Evolutionary conservation across 2,888 invertebrate species (phyloP).

Genomic region (Desoria tigrina): DNA sequence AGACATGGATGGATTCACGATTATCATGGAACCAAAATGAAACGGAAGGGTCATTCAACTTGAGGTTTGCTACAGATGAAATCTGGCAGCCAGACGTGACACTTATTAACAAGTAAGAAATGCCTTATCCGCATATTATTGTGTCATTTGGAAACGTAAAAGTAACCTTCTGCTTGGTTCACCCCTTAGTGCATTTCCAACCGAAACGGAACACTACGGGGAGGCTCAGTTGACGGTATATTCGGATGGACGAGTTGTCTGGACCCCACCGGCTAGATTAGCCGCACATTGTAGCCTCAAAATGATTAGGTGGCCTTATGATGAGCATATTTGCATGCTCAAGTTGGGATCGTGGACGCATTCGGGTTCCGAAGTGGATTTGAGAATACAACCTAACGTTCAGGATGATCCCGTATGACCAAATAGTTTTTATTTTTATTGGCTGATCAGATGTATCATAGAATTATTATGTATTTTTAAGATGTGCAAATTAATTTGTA

Average conservation of each 20-base stretch:
- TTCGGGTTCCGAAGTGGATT: conserved; percentile 63
- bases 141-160: too few species aligned
- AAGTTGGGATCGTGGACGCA: conserved; percentile 75
- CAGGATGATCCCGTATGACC: neutral
- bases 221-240: conserved; percentile 62
- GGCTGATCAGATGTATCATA: too few species aligned
- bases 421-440: neutral
- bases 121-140: too few species aligned
- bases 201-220: conserved; percentile 64
- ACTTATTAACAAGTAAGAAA: conserved; percentile 63
- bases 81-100: conserved; percentile 78
- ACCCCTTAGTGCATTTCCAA: conserved; percentile 65
- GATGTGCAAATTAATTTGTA: conserved; percentile 7
- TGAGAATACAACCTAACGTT: conserved; percentile 46
- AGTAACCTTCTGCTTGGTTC: too few species aligned
- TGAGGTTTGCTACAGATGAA: conserved; percentile 69
- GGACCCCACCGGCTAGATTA: conserved; percentile 71
- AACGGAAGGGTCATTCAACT: conserved; percentile 67
- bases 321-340: conserved; percentile 68
- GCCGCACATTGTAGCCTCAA: conserved; percentile 67
- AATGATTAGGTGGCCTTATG: conserved; percentile 74
- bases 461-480: too few species aligned
- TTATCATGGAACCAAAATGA: conserved; percentile 70
- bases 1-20: conserved; percentile 77
- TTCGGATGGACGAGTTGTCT: conserved; percentile 60